These are phyloP conservation scores for Ceratitis capitata DNA, from an alignment of 1,140 invertebrate genomes.

Conservation along the genomic window DNA sequence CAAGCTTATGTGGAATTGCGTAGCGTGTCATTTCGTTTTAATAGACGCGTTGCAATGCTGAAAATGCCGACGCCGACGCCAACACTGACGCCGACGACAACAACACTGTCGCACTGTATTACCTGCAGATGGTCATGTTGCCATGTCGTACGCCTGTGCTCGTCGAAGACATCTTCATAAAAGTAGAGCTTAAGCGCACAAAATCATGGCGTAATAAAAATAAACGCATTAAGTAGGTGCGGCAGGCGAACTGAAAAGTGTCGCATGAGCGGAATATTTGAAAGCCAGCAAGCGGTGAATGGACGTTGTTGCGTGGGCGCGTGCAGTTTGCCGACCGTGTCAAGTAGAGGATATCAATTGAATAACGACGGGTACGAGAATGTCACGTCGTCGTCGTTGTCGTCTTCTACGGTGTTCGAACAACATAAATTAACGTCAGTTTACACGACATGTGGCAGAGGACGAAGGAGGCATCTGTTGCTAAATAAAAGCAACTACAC, in stretches of 20 bases:
- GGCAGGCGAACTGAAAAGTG: neutral
- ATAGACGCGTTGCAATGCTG: conserved; percentile 25
- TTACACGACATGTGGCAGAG: neutral
- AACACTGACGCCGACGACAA: neutral
- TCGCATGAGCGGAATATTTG: conserved; percentile 29
- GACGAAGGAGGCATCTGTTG: neutral
- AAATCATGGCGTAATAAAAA: neutral
- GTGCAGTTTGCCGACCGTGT: neutral
- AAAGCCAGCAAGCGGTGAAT: conserved; percentile 3
- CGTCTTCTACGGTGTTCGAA: neutral
- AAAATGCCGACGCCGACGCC: conserved; percentile 25
- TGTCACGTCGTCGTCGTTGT: no score
- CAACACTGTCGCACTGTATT: neutral
- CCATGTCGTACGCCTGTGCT: neutral
- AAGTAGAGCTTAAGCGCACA: neutral
- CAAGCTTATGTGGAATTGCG: conserved; percentile 36
- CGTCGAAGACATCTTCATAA: conserved; percentile 27
- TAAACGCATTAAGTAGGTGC: neutral
- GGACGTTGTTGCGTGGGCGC: no score
- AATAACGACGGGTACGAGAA: neutral
- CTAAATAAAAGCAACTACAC: neutral
- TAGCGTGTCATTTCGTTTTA: conserved; percentile 34
- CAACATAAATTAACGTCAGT: conserved; percentile 22
- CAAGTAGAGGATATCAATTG: no score
- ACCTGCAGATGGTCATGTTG: neutral